Conservation (phyloP, 2,888 invertebrate species). For the Eupithecia centaureata region DNA sequence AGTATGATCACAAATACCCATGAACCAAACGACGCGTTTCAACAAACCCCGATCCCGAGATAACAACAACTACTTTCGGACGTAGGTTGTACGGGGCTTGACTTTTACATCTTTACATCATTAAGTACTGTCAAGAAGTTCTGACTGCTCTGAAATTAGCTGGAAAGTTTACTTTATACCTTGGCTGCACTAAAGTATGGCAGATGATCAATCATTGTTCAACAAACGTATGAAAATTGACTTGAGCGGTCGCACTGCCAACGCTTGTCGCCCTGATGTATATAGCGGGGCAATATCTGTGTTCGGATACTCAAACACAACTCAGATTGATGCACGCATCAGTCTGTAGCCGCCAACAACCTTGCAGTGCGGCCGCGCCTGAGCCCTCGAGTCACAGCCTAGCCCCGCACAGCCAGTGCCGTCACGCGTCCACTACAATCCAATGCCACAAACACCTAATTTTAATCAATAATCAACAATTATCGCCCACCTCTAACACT, state of each 20-base stretch:
- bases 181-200: background rate
- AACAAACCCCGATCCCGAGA: constrained; percentile 64
- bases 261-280: background rate
- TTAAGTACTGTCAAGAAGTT: background rate
- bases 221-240: background rate
- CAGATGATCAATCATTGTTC: background rate
- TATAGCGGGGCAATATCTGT: background rate
- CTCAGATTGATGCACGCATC: no score
- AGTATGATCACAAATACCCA: constrained; percentile 81
- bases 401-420: constrained; percentile 28
- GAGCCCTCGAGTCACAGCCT: constrained; percentile 10
- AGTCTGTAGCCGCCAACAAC: background rate
- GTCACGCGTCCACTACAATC: constrained; percentile 64
- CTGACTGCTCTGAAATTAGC: background rate
- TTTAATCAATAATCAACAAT: constrained; percentile 84
- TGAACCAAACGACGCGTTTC: constrained; percentile 76
- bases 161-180: background rate
- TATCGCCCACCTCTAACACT: constrained; percentile 81
- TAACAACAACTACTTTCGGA: constrained; percentile 71
- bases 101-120: constrained; percentile 30
- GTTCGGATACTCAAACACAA: background rate
- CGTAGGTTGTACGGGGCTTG: constrained; percentile 23
- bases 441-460: constrained; percentile 80
- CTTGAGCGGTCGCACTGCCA: background rate
- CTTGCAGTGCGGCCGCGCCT: background rate